phyloP scores from a whole-genome alignment of 2,888 invertebrate genomes.

The Scrobipalpa costella region DNA sequence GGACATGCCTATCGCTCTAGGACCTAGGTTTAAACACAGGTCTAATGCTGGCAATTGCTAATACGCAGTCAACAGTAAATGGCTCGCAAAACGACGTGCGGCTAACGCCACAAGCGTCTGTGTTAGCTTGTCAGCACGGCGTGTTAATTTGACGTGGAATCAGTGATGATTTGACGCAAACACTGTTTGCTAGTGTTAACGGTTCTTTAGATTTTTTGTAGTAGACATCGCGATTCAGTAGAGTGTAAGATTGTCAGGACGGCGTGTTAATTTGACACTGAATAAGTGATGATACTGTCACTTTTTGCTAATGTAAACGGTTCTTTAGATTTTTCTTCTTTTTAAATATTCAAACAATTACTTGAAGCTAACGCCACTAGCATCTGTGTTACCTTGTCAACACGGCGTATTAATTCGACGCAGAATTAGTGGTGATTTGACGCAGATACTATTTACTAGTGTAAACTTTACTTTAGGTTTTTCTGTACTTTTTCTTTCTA shows the following conservation, averaged over 20 bases:
- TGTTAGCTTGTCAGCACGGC: background rate
- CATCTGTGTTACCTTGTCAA: background rate
- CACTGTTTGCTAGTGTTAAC: background rate
- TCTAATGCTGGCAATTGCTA: conserved; percentile 9
- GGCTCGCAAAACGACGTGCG: conserved; percentile 1
- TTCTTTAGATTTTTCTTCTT: no score
- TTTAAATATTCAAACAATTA: no score
- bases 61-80: conserved; percentile 1
- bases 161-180: background rate
- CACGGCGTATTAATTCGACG: background rate
- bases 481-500: no score
- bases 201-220: background rate
- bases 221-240: no score
- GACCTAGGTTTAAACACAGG: background rate
- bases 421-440: background rate
- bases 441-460: background rate
- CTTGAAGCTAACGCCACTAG: background rate
- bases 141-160: background rate
- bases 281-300: no score
- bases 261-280: no score
- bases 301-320: no score
- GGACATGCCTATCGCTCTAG: background rate
- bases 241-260: no score
- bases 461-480: conserved; percentile 1
- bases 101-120: background rate